These are phyloP conservation scores for Didymodactylos carnosus DNA, from an alignment of 2,888 invertebrate genomes.

Conservation along the genomic window DNA sequence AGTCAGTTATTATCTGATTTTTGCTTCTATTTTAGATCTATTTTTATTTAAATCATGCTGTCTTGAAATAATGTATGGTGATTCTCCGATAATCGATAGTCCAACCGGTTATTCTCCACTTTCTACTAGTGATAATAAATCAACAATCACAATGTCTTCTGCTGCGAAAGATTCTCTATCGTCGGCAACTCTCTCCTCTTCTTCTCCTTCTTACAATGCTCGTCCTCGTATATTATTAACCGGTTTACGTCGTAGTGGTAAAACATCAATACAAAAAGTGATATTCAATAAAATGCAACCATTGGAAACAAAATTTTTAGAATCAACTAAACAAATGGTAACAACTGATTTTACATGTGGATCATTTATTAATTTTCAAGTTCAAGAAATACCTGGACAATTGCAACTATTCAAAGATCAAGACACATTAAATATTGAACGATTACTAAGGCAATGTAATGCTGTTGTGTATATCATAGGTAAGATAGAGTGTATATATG, in stretches of 20 bases:
- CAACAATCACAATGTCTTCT: too few species aligned
- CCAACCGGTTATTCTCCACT: too few species aligned
- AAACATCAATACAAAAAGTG: slow-evolving; percentile 96
- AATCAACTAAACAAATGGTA: slow-evolving; percentile 91
- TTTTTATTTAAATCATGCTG: too few species aligned
- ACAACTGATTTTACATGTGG: slow-evolving; percentile 87
- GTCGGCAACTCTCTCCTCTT: too few species aligned
- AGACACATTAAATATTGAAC: slow-evolving; percentile 30
- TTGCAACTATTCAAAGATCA: slow-evolving; percentile 58
- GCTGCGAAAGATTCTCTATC: too few species aligned
- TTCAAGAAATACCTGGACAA: slow-evolving; percentile 98
- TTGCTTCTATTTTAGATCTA: too few species aligned
- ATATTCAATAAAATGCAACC: slow-evolving; percentile 99
- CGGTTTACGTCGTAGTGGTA: slow-evolving; percentile 56
- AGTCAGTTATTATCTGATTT: too few species aligned
- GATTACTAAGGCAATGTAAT: slow-evolving; percentile 68
- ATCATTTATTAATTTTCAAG: slow-evolving; percentile 96
- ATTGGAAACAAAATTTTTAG: slow-evolving; percentile 90
- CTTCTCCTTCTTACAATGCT: too few species aligned
- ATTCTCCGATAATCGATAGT: too few species aligned
- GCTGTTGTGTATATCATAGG: slow-evolving; percentile 96
- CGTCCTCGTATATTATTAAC: neutral
- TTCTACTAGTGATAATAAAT: too few species aligned
- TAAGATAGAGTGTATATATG: too few species aligned
- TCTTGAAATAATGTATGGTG: too few species aligned